Evolutionary conservation across 2,113 vertebrate genomes (phyloP).

Genomic region (Halcyon senegalensis): DNA sequence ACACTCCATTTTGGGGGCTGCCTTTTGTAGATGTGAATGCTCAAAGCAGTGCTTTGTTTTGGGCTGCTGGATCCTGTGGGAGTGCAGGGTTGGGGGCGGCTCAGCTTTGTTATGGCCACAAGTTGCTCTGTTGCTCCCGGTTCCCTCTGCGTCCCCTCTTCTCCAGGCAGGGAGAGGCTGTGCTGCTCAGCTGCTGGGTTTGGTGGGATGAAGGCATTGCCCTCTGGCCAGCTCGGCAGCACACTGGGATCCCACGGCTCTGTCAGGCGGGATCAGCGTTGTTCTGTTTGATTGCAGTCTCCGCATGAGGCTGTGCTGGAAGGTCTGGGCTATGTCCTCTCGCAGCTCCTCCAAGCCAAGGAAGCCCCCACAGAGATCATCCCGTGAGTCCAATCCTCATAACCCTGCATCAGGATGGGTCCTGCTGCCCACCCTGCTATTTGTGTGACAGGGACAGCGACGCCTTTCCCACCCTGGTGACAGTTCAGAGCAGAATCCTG

Average conservation of each 20-base stretch:
- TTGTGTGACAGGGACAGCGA: fast-evolving
- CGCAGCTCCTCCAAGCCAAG: conserved; percentile 91
- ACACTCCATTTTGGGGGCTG: background rate
- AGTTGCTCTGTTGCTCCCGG: background rate
- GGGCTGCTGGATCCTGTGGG: background rate
- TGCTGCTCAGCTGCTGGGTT: fast-evolving
- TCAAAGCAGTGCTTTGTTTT: background rate
- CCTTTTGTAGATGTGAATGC: background rate
- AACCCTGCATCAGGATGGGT: background rate
- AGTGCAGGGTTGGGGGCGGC: background rate
- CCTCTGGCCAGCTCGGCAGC: background rate
- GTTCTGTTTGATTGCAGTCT: conserved; percentile 77
- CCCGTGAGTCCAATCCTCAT: conserved; percentile 78
- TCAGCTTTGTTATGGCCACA: background rate
- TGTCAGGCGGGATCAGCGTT: background rate
- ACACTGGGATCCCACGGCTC: background rate
- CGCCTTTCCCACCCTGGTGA: background rate
- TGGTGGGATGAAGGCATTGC: background rate
- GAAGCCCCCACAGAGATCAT: conserved; percentile 83
- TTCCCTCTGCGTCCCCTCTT: background rate
- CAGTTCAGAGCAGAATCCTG: background rate
- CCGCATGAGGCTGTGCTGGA: conserved; percentile 88
- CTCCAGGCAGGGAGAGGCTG: background rate
- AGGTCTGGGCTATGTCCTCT: conserved; percentile 89
- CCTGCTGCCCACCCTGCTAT: background rate